Evolutionary conservation across 2,113 vertebrate genomes (phyloP), one percentile per base, ranked within the genome.

Genomic region (Syrmaticus mikado): DNA sequence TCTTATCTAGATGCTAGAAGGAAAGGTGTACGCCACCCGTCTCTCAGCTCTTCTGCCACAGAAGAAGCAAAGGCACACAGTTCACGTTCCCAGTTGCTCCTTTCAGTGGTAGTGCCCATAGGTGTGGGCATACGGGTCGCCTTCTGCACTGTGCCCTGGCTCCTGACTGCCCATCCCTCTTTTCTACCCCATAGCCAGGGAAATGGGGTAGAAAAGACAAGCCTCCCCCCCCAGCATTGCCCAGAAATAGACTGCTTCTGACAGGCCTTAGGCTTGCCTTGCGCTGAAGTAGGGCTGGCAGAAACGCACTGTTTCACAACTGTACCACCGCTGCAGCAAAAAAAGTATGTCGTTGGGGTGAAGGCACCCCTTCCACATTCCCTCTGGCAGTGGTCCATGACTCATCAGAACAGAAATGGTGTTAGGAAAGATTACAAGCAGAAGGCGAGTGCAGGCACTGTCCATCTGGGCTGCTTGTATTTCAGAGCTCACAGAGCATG

Each of bases 221-320:
- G 46, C 30, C 24, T 48, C 2, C 0, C 32, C 32, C 5, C 4
- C 55, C 68, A 9, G 2, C 30, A 2, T 3, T 0, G 3, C 13
- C 10, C 24, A 6, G 13, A 0, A 17, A 0, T 28, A 40, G 58
- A 30, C 2, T 4, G 55, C 52, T 46, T 7, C 70, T 30, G 4
- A 7, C 14, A 9, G 0, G 2, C 12, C 11, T 0, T 12, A 1
- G 19, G 48, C 1, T 14, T 0, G 2, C 1, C 1, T 30, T 1
- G 20, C 9, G 48, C 81, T 8, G 11, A 48, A 2, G 11, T 40
- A 1, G 22, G 24, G 40, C 0, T 5, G 2, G 2, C 19, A 14
- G 4, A 0, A 19, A 20, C 1, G 20, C 0, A 2, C 28, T 19
- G 70, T 8, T 34, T 3, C 6, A 73, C 57, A 22, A 30, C 8